Conservation (phyloP, 2,888 invertebrate species). For the Barypeithes pellucidus region DNA sequence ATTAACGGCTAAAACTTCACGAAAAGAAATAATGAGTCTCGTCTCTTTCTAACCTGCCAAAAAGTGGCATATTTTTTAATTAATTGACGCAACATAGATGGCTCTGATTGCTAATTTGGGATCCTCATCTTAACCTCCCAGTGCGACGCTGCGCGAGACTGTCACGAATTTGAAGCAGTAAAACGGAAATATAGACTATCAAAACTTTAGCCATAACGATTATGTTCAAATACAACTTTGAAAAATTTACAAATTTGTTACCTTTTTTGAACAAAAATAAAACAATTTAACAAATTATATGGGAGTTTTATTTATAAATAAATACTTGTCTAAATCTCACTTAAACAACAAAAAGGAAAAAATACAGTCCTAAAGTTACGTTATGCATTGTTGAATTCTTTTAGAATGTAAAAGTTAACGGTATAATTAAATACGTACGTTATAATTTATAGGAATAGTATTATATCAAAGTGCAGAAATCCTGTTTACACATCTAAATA, state of each 20-base stretch:
- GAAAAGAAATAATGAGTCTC: no score
- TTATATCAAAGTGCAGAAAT: conserved; percentile 28
- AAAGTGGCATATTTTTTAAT: no score
- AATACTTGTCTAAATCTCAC: conserved; percentile 35
- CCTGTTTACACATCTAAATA: conserved; percentile 12
- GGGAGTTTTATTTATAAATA: conserved; percentile 35
- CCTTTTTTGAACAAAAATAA: conserved; percentile 24
- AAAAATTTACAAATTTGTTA: conserved; percentile 15
- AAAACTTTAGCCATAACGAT: not conserved
- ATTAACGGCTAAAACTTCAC: no score
- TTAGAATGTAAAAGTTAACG: conserved; percentile 26
- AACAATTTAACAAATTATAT: conserved; percentile 33
- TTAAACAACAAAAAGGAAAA: conserved; percentile 29
- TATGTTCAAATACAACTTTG: conserved; percentile 6
- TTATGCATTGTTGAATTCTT: conserved; percentile 22
- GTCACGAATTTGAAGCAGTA: no score
- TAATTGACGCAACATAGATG: no score
- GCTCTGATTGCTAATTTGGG: no score
- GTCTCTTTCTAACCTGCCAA: no score
- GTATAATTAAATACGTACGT: conserved; percentile 1
- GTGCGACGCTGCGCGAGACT: no score
- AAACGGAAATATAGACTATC: no score
- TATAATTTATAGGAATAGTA: conserved; percentile 18
- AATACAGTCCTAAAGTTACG: conserved; percentile 25
- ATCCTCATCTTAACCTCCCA: no score